Evolutionary conservation across 2,797 vertebrate genomes (phyloP).

Genomic region (Spheniscus humboldti): DNA sequence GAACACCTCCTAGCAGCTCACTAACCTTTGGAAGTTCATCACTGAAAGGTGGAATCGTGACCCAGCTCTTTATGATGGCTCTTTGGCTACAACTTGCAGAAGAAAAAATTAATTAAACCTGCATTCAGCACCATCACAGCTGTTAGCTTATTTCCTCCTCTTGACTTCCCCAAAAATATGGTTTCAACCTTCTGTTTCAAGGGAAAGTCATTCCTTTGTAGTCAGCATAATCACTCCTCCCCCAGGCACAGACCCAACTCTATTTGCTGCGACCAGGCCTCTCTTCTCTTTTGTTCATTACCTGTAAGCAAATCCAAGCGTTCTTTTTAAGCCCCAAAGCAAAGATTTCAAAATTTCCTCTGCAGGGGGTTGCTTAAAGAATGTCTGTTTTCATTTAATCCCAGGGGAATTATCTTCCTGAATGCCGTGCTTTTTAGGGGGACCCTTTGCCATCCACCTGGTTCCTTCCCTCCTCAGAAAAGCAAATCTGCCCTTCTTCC

Average conservation of each 20-base stretch:
- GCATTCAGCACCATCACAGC: constrained; percentile 34
- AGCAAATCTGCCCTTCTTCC: neutral
- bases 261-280: constrained; percentile 3
- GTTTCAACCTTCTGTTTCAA: constrained; percentile 51
- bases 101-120: constrained; percentile 39
- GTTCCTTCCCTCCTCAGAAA: neutral
- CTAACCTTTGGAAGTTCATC: constrained; percentile 26
- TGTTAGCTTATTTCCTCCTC: constrained; percentile 33
- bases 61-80: constrained; percentile 7
- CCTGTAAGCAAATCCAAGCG: constrained; percentile 38
- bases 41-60: neutral
- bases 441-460: constrained; percentile 33
- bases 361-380: constrained; percentile 12
- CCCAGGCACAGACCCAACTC: constrained; percentile 14
- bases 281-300: constrained; percentile 45
- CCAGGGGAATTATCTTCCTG: constrained; percentile 18
- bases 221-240: constrained; percentile 42
- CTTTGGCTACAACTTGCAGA: constrained; percentile 28
- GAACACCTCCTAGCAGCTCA: neutral
- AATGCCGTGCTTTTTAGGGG: neutral
- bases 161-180: constrained; percentile 33
- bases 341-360: constrained; percentile 53
- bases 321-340: constrained; percentile 35
- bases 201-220: constrained; percentile 38
- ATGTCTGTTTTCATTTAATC: constrained; percentile 40